phyloP scores from a whole-genome alignment of 2,797 vertebrate species.

The Brachyalestes nurse region DNA sequence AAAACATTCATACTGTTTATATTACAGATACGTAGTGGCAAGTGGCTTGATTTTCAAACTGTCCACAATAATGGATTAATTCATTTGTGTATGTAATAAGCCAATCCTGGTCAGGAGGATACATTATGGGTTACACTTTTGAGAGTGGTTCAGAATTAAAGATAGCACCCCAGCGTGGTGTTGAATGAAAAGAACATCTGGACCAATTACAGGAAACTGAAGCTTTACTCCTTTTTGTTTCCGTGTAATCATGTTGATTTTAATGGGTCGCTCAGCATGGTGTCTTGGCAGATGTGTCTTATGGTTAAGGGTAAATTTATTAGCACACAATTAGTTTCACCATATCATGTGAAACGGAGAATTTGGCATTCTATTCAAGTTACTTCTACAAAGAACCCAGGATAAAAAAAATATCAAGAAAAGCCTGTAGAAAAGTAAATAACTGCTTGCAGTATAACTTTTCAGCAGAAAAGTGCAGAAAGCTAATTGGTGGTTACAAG shows the following conservation, averaged over 20 bases:
- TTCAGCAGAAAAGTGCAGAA: neutral
- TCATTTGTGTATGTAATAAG: too few species aligned
- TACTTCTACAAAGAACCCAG: neutral
- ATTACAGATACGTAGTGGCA: too few species aligned
- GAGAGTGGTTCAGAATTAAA: neutral
- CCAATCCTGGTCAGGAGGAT: too few species aligned
- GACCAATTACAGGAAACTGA: neutral
- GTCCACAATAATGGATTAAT: too few species aligned
- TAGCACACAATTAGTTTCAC: neutral
- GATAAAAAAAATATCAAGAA: neutral
- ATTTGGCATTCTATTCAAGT: neutral
- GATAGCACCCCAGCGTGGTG: neutral
- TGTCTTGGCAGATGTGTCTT: neutral
- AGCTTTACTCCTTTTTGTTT: too few species aligned
- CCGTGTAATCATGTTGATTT: neutral
- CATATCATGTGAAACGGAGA: neutral
- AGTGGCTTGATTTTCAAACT: too few species aligned
- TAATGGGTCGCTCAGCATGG: neutral
- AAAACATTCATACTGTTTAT: too few species aligned
- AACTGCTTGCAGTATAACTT: neutral
- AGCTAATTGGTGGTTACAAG: conserved; percentile 8
- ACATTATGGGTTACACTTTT: too few species aligned
- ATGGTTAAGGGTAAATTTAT: neutral
- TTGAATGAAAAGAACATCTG: neutral
- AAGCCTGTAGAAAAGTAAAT: neutral